These are phyloP conservation scores for Paragorgia papillata DNA, from an alignment of 92 coral and sea anemone genomes.

Conservation along the genomic window DNA sequence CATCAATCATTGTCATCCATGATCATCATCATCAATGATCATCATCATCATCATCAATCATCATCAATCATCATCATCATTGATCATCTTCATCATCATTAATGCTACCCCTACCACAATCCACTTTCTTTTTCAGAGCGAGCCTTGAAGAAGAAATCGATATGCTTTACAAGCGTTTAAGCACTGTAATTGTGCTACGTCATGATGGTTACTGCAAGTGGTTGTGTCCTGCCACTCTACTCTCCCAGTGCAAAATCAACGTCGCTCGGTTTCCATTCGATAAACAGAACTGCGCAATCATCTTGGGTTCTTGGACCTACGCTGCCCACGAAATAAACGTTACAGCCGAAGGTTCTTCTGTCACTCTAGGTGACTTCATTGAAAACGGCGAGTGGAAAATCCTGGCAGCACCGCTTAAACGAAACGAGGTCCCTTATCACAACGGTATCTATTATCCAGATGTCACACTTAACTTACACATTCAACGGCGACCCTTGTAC, in stretches of 20 bases:
- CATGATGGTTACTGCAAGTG: constrained; percentile 69
- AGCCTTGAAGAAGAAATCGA: constrained; percentile 80
- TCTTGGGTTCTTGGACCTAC: constrained; percentile 98
- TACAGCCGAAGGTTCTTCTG: constrained; percentile 56
- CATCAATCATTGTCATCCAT: too few species aligned
- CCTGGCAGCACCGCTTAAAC: constrained; percentile 55
- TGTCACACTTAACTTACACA: constrained; percentile 5
- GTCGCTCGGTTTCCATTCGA: constrained; percentile 90
- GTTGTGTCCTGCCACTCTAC: constrained; percentile 87
- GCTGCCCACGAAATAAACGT: constrained; percentile 76
- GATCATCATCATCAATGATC: too few species aligned
- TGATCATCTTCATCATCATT: too few species aligned
- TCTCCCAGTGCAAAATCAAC: constrained; percentile 89
- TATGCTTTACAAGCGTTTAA: constrained; percentile 73
- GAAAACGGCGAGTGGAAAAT: constrained; percentile 90
- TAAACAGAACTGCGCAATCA: constrained; percentile 70
- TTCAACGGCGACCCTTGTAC: constrained; percentile 27
- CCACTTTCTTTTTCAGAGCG: constrained; percentile 18
- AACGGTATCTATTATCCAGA: neutral
- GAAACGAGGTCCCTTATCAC: constrained; percentile 58
- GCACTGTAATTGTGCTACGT: constrained; percentile 72
- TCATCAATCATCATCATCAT: too few species aligned
- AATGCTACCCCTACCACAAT: too few species aligned
- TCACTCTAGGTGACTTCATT: constrained; percentile 72
- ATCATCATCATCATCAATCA: too few species aligned